phyloP scores from a whole-genome alignment of 2,888 invertebrate genomes.

The Phlogophora meticulosa region DNA sequence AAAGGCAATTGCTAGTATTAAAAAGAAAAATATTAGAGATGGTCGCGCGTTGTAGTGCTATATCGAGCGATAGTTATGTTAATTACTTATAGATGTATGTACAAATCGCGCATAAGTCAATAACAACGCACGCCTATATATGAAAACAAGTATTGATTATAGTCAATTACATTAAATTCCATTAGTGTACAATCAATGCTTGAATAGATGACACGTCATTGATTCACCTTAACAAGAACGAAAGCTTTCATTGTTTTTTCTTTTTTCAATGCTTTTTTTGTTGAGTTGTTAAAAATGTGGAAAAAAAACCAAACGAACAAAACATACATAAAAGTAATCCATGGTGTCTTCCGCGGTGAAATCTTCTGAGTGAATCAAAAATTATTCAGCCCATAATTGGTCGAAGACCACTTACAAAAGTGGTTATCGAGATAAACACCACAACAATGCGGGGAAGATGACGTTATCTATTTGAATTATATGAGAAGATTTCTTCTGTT shows the following conservation, averaged over 20 bases:
- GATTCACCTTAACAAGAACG: conserved; percentile 16
- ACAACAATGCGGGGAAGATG: not conserved
- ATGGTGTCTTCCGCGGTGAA: conserved; percentile 10
- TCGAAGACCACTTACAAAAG: not conserved
- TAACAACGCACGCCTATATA: conserved; percentile 12
- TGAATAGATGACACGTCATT: not conserved
- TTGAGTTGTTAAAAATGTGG: no score
- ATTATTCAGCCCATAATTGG: not conserved
- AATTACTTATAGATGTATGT: not conserved
- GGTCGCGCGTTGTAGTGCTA: not conserved
- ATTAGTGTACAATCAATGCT: not conserved
- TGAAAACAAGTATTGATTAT: not conserved
- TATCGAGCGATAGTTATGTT: not conserved
- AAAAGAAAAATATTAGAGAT: not conserved
- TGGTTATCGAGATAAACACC: not conserved
- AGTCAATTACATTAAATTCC: not conserved
- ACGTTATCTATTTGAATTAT: not conserved
- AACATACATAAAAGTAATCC: conserved; percentile 7
- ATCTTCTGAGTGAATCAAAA: conserved; percentile 23
- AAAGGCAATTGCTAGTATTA: not conserved
- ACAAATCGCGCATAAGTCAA: not conserved
- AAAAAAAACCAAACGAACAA: conserved; percentile 7
- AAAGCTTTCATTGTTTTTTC: not conserved
- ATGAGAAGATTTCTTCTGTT: no score
- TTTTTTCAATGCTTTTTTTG: not conserved